A percentile compares a stretch with the other conserved stretches of the same genome.
Conservation (phyloP, 1,140 invertebrate species). For the Caenorhabditis inopinata region DNA sequence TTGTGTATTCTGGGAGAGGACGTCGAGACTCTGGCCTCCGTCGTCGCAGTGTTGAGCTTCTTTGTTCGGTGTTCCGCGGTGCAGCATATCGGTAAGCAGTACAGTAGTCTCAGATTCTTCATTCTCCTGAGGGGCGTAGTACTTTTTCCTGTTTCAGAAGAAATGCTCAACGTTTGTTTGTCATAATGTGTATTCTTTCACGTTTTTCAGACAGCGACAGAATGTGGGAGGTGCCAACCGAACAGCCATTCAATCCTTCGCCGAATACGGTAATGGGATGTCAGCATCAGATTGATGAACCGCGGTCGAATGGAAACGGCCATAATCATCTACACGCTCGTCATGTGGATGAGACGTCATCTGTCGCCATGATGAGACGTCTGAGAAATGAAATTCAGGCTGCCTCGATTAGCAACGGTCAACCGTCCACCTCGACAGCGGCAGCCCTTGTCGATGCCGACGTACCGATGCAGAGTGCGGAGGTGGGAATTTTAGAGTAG, state of each 20-base stretch:
- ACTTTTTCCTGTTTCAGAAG: too few relatives aligned
- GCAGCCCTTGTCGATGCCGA: not conserved
- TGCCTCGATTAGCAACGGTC: not conserved
- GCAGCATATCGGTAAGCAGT: not conserved
- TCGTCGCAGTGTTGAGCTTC: conserved; percentile 25
- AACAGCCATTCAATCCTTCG: not conserved
- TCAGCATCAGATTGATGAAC: not conserved
- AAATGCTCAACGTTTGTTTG: too few relatives aligned
- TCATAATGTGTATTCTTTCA: too few relatives aligned
- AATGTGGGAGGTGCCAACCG: not conserved
- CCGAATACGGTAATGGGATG: not conserved
- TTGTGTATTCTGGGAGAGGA: conserved; percentile 25
- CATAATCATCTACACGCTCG: not conserved
- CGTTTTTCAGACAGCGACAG: not conserved
- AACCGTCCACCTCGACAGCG: not conserved
- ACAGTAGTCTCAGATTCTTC: too few relatives aligned
- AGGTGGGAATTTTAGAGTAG: not conserved
- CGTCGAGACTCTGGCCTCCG: not conserved
- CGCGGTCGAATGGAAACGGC: too few relatives aligned
- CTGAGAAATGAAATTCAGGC: not conserved
- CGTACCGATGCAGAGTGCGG: not conserved
- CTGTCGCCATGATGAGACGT: not conserved
- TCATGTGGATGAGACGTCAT: not conserved
- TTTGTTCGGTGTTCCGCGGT: conserved; percentile 40
- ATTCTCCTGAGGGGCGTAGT: too few relatives aligned